Evolutionary conservation across 2,797 vertebrate species (phyloP).

Genomic region (Sebastes nivosus): DNA sequence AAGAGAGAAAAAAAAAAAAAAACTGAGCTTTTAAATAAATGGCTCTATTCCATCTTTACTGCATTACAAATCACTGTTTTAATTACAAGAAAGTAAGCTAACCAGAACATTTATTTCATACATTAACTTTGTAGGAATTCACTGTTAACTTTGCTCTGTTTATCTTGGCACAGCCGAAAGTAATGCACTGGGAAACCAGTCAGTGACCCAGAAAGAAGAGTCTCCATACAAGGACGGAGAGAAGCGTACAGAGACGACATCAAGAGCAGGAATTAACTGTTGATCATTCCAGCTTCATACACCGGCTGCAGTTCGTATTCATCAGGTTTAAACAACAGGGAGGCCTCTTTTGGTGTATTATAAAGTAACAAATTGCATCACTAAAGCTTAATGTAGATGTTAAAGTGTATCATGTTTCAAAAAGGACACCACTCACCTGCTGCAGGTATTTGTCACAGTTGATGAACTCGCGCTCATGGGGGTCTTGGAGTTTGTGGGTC

Average conservation of each 20-base stretch:
- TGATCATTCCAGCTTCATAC: not conserved
- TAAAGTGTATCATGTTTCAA: not conserved
- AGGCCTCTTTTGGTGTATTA: not conserved
- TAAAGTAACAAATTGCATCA: not conserved
- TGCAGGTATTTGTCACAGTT: constrained; percentile 99
- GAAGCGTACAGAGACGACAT: not conserved
- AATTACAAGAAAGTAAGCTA: not conserved
- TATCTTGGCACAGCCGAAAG: constrained; percentile 29
- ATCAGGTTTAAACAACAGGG: not conserved
- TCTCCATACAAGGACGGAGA: constrained; percentile 59
- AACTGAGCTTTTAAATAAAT: not conserved
- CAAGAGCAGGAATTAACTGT: not conserved
- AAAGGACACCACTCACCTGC: constrained; percentile 82
- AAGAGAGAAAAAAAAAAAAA: not conserved
- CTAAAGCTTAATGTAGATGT: not conserved
- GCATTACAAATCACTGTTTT: not conserved
- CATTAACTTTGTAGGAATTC: not conserved
- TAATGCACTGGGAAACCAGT: constrained; percentile 10
- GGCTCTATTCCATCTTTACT: not conserved
- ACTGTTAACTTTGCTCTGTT: constrained; percentile 24
- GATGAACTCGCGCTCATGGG: constrained; percentile 97
- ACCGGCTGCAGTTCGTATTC: not conserved
- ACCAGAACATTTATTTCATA: not conserved
- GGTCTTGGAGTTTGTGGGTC: constrained; percentile 98
- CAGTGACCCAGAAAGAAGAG: constrained; percentile 18